Base-by-base conservation (phyloP, 2,797 vertebrate species). In the Macroramphosus scolopax region DNA sequence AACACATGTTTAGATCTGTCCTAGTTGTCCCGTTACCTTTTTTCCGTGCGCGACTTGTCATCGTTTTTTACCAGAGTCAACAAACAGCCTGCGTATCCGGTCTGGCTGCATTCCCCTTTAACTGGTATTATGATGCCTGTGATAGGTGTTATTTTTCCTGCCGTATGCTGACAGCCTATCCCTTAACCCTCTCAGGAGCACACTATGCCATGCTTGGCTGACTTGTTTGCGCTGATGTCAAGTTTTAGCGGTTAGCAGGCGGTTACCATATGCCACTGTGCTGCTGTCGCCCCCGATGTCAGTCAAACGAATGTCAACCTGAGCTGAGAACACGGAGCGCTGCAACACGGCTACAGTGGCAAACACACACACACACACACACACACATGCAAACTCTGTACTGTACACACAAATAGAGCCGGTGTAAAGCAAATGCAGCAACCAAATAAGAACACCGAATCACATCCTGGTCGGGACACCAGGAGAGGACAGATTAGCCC, bases 191-290 rank as follows among this genome's bases (percentile, higher is more conserved):
- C 89, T 69, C 44, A 87, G 85, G 87, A 86, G 72, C 76, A 59
- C 63, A 59, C 68, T 36, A 57, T 69, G 66, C 79, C 66, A 75
- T 64, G 82, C 82, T 84, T 84, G 77, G 82, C 85, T 86, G 88
- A 87, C 86, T 87, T 87, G 86, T 90, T 89, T 89, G 87, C 72
- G 73, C 84, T 86, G 77, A 85, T 87, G 88, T 90, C 87, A 89
- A 82, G 78, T 88, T 86, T 85, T 84, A 77, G 78, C 64, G 61
- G 81, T 84, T 85, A 87, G 71, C 83, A 86, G 84, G 78, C 86
- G 51, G 80, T 81, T 85, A 84, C 87, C 86, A 87, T 85, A 88
- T 85, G 85, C 82, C 78, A 79, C 75, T 80, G 85, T 75, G 87
- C 81, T 88, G 83, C 82, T 76, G 77, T 87, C 82, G 85, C 79